Conservation (phyloP, 2,888 invertebrate genomes). For the Mimachlamys varia region DNA sequence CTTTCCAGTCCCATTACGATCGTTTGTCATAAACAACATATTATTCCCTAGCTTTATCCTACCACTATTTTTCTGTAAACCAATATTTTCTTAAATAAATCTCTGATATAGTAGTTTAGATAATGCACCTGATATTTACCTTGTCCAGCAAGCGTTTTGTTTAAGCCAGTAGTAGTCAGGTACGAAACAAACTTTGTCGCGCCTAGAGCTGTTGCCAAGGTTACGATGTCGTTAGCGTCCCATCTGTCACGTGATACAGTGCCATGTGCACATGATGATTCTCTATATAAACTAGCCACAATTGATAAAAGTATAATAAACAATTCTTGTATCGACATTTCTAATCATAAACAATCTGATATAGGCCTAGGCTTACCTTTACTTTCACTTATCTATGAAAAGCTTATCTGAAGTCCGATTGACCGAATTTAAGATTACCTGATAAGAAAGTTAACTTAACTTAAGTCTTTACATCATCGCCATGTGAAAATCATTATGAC, state of each 20-base stretch:
- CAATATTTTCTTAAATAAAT: too few relatives aligned
- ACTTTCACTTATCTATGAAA: not conserved
- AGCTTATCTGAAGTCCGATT: not conserved
- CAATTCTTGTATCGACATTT: not conserved
- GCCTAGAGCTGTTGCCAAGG: not conserved
- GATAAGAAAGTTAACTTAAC: not conserved
- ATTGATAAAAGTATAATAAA: not conserved
- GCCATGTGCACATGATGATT: not conserved
- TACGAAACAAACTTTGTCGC: slow-evolving; percentile 12
- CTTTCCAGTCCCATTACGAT: too few relatives aligned
- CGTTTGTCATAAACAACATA: too few relatives aligned
- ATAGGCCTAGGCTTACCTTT: not conserved
- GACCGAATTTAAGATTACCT: not conserved
- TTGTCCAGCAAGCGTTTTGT: not conserved
- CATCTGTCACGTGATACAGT: not conserved
- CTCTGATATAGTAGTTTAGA: too few relatives aligned
- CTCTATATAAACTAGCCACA: not conserved
- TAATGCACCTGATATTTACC: not conserved
- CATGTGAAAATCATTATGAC: too few relatives aligned
- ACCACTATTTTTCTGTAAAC: too few relatives aligned
- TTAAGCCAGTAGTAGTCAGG: not conserved
- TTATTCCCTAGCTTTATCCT: too few relatives aligned
- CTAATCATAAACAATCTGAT: not conserved
- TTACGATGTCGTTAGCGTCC: not conserved
- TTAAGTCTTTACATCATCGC: too few relatives aligned